Conservation (phyloP, 1,140 invertebrate genomes). For the Drosophila repletoides region DNA sequence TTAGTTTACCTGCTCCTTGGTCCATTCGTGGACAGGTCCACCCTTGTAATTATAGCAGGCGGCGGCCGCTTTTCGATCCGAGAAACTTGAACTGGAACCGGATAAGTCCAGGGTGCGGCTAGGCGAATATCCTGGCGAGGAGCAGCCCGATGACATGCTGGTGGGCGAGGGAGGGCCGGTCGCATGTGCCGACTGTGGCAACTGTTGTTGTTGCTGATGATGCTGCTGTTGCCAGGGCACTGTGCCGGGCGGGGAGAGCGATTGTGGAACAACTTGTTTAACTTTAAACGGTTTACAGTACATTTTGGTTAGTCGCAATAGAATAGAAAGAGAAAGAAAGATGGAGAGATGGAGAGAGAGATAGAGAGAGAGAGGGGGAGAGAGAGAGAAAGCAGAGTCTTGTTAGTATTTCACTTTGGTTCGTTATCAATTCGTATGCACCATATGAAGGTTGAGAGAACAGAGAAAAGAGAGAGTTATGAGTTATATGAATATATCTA, state of each 20-base stretch:
- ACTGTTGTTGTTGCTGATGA: slow-evolving; percentile 79
- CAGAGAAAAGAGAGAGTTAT: slow-evolving; percentile 13
- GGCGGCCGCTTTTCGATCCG: slow-evolving; percentile 72
- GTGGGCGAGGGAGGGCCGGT: slow-evolving; percentile 85
- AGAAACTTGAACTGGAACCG: slow-evolving; percentile 84
- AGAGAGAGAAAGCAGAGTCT: slow-evolving; percentile 12
- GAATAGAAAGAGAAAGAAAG: slow-evolving; percentile 20
- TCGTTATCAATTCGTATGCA: not conserved
- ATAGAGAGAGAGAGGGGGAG: slow-evolving; percentile 11
- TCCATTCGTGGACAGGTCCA: slow-evolving; percentile 91
- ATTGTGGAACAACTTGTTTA: slow-evolving; percentile 86
- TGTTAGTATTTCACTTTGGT: slow-evolving; percentile 15
- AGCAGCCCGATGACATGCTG: slow-evolving; percentile 86
- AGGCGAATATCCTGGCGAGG: slow-evolving; percentile 83
- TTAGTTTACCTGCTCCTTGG: slow-evolving; percentile 89
- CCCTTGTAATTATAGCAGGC: slow-evolving; percentile 86
- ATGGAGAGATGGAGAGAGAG: slow-evolving; percentile 21
- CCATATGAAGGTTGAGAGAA: slow-evolving; percentile 6
- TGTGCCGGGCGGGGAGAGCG: slow-evolving; percentile 84
- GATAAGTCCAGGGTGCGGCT: slow-evolving; percentile 83
- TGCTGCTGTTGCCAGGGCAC: slow-evolving; percentile 84
- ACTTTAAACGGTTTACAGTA: slow-evolving; percentile 74
- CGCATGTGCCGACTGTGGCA: slow-evolving; percentile 83
- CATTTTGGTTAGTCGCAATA: slow-evolving; percentile 10
- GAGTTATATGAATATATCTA: slow-evolving; percentile 4